Evolutionary conservation across 1,140 invertebrate species (phyloP).

Genomic region (Portunus trituberculatus): DNA sequence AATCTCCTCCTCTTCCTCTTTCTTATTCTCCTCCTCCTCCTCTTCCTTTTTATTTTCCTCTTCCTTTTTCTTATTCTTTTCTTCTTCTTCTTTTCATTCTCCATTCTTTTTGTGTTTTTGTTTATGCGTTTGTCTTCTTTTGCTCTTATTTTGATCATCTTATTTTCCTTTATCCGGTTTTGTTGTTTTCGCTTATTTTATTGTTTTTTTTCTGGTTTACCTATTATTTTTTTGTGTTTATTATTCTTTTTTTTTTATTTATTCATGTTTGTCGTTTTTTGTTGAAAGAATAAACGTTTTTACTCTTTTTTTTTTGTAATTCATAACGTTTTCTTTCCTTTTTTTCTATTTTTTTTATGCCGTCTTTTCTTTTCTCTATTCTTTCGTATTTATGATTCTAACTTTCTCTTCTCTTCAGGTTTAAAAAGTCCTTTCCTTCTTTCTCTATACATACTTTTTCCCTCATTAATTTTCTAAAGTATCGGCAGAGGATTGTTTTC

Average conservation of each 20-base stretch:
- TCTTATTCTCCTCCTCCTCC: neutral
- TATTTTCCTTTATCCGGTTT: constrained; percentile 6
- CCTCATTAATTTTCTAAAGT: too few species aligned
- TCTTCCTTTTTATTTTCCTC: neutral
- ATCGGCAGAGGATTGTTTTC: too few species aligned
- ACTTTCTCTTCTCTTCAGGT: too few species aligned
- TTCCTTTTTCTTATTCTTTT: neutral
- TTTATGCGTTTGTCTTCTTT: neutral
- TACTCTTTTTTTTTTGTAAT: neutral
- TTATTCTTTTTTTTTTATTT: constrained; percentile 45
- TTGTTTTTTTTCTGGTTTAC: neutral
- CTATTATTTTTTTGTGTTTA: neutral
- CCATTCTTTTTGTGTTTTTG: neutral
- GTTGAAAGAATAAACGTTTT: too few species aligned
- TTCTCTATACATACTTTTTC: too few species aligned
- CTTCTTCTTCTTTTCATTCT: neutral
- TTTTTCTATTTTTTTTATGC: neutral
- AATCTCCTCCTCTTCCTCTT: neutral
- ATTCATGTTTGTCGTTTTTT: neutral
- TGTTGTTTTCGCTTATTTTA: neutral
- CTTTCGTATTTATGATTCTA: too few species aligned
- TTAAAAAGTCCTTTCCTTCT: too few species aligned
- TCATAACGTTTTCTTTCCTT: neutral
- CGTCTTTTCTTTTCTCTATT: too few species aligned
- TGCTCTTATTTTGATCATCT: neutral